Percentiles rank a stretch among this genome's conserved stretches.
These are phyloP conservation scores for Chloromyia formosa DNA, from an alignment of 2,888 invertebrate species.

Conservation along the genomic window DNA sequence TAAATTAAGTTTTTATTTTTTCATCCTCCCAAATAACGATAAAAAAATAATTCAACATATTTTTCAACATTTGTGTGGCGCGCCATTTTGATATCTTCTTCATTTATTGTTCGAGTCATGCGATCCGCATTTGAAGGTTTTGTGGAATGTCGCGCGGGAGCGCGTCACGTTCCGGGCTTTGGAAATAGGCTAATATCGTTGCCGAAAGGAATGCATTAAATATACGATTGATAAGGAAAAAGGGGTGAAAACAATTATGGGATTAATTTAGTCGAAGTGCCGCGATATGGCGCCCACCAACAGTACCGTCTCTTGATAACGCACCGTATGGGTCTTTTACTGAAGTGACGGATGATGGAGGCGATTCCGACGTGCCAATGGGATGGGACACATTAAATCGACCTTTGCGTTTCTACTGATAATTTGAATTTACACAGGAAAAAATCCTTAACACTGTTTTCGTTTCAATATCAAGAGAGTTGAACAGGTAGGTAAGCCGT, in stretches of 20 bases:
- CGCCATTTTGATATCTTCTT: constrained; percentile 49
- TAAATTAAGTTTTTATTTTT: constrained; percentile 49
- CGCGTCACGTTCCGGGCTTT: constrained; percentile 44
- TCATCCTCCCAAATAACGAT: constrained; percentile 49
- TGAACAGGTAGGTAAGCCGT: too few species aligned
- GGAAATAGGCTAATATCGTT: constrained; percentile 46
- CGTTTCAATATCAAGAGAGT: neutral
- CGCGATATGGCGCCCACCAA: constrained; percentile 22
- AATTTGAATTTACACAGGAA: constrained; percentile 32
- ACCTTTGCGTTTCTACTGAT: constrained; percentile 26
- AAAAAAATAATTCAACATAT: constrained; percentile 48
- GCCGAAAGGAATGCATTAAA: constrained; percentile 42
- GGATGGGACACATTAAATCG: neutral
- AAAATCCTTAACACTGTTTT: constrained; percentile 16
- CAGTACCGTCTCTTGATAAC: constrained; percentile 9
- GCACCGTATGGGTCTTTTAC: constrained; percentile 1
- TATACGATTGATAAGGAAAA: constrained; percentile 49
- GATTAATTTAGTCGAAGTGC: constrained; percentile 50
- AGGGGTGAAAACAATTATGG: constrained; percentile 50
- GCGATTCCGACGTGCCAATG: neutral
- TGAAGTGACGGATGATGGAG: constrained; percentile 11
- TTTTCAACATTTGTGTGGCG: constrained; percentile 45
- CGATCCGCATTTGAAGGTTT: constrained; percentile 30
- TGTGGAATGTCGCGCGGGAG: constrained; percentile 5
- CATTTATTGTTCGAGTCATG: constrained; percentile 49